A percentile compares a stretch with the other conserved stretches of the same genome.
Evolutionary conservation across 1,140 invertebrate species (phyloP).

Genomic region (Dinoponera quadriceps): DNA sequence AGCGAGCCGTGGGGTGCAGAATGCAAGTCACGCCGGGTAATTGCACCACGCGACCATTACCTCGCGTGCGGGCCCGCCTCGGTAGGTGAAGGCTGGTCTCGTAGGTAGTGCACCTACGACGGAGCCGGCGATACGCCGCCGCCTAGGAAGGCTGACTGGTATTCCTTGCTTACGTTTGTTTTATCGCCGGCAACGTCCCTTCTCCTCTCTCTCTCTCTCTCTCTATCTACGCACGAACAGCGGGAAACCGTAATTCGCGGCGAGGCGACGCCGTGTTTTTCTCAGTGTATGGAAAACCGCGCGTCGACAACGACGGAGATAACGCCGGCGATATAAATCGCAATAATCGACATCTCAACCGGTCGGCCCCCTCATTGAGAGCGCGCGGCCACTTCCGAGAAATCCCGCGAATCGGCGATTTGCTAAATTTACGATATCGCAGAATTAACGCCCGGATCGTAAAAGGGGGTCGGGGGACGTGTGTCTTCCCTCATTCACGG

Average conservation of each 20-base stretch:
- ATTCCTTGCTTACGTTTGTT: conserved; percentile 44
- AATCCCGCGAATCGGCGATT: conserved; percentile 15
- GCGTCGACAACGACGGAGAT: not conserved
- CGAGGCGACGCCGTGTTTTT: not conserved
- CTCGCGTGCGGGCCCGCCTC: conserved; percentile 69
- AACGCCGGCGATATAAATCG: not conserved
- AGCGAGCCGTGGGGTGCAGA: conserved; percentile 71
- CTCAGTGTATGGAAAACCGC: not conserved
- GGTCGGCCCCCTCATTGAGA: conserved; percentile 14
- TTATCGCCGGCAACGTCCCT: conserved; percentile 36
- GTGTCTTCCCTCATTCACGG: not conserved
- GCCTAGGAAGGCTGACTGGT: conserved; percentile 30
- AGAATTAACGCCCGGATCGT: conserved; percentile 20
- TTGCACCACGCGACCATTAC: conserved; percentile 78
- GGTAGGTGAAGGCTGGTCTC: conserved; percentile 70
- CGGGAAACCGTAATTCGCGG: conserved; percentile 24
- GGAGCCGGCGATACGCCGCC: not conserved
- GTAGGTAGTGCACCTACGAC: conserved; percentile 56
- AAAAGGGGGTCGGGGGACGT: not conserved
- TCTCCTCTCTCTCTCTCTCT: conserved; percentile 29
- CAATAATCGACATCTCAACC: not conserved
- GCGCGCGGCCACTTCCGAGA: conserved; percentile 8
- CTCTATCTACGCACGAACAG: conserved; percentile 23
- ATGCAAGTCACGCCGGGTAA: conserved; percentile 84
- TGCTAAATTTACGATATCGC: conserved; percentile 2